phyloP scores from a whole-genome alignment of 1,140 invertebrate genomes.

The Atta texana region DNA sequence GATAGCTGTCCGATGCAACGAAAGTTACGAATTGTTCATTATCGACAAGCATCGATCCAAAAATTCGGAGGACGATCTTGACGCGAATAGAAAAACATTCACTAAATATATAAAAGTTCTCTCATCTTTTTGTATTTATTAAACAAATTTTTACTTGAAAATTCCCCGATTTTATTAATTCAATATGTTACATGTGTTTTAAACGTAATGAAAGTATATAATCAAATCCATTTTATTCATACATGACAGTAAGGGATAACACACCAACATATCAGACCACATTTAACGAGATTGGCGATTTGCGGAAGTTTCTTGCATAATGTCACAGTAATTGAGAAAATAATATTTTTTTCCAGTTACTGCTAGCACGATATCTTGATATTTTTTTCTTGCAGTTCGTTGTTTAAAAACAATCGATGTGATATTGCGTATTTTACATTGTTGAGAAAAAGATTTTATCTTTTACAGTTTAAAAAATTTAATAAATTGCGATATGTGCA shows the following conservation, averaged over 20 bases:
- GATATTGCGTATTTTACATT: neutral
- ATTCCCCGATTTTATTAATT: neutral
- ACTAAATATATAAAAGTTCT: neutral
- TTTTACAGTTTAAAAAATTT: neutral
- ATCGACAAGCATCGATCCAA: neutral
- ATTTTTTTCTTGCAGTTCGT: neutral
- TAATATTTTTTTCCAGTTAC: neutral
- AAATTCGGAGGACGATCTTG: neutral
- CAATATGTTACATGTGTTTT: neutral
- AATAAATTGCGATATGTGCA: neutral
- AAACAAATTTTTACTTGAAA: neutral
- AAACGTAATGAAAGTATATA: neutral
- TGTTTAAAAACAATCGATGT: neutral
- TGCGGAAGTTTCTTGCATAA: neutral
- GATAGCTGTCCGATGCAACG: neutral
- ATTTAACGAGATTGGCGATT: slow-evolving; percentile 5
- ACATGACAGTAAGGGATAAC: neutral
- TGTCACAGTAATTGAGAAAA: neutral
- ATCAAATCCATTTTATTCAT: neutral
- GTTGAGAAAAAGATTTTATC: neutral
- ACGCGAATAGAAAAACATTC: neutral
- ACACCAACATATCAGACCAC: neutral
- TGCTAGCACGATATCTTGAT: neutral
- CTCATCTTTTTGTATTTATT: neutral
- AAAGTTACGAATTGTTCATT: slow-evolving; percentile 25